phyloP scores from a whole-genome alignment of 2,113 vertebrate genomes.

The Erythrolamprus reginae region DNA sequence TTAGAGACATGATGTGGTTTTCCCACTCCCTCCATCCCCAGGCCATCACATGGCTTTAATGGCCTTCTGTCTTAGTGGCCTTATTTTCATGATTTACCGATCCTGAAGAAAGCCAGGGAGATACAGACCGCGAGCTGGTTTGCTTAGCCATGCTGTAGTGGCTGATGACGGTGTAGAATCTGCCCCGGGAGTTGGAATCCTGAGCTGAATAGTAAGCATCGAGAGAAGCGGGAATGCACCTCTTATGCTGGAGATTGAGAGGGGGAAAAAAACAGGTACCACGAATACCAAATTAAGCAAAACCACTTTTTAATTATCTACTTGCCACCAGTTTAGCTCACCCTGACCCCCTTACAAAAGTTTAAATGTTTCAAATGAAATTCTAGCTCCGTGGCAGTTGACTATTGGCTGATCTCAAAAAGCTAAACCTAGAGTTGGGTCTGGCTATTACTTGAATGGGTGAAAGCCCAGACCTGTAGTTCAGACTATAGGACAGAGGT shows the following conservation, averaged over 20 bases:
- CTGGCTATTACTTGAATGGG: background rate
- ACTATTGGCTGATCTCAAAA: background rate
- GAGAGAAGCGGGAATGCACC: constrained; percentile 94
- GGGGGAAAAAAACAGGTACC: constrained; percentile 14
- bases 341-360: background rate
- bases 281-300: background rate
- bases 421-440: background rate
- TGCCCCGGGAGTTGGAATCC: constrained; percentile 89
- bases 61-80: constrained; percentile 82
- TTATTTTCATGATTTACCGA: constrained; percentile 82
- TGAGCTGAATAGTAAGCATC: constrained; percentile 95
- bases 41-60: constrained; percentile 67
- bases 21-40: constrained; percentile 24
- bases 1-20: constrained; percentile 38
- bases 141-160: constrained; percentile 99
- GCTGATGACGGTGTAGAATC: constrained; percentile 98
- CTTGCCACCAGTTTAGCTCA: background rate
- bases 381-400: background rate
- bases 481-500: background rate
- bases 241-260: constrained; percentile 82
- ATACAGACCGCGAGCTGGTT: constrained; percentile 90
- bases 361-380: background rate
- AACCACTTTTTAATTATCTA: background rate
- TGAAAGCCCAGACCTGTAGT: background rate
- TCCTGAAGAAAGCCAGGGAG: constrained; percentile 89